A percentile compares a stretch with the other conserved stretches of the same genome.
Conservation (phyloP, 1,140 invertebrate species). For the Dendrolimus punctatus region DNA sequence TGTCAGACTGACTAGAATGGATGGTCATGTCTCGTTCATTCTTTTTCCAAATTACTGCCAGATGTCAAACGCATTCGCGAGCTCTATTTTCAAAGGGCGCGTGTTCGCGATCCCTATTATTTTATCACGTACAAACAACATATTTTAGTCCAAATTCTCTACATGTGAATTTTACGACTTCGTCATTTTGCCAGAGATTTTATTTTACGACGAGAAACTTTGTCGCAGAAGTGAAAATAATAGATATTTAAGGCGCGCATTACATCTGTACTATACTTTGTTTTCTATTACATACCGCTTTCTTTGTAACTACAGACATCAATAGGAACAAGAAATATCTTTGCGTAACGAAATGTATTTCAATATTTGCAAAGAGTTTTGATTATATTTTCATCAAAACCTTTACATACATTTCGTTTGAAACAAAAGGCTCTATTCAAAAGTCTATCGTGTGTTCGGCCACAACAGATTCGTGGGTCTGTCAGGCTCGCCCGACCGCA, state of each 20-base stretch:
- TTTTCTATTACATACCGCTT: neutral
- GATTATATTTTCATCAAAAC: constrained; percentile 19
- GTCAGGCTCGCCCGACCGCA: constrained; percentile 43
- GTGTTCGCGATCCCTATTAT: constrained; percentile 35
- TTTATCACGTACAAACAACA: constrained; percentile 42
- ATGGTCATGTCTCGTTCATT: constrained; percentile 27
- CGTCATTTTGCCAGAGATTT: constrained; percentile 13
- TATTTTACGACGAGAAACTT: constrained; percentile 8
- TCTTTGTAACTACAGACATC: too few relatives aligned
- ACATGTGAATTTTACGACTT: constrained; percentile 25
- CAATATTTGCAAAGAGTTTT: constrained; percentile 11
- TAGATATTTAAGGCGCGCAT: constrained; percentile 7
- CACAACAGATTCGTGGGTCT: constrained; percentile 47
- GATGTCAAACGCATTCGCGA: constrained; percentile 39
- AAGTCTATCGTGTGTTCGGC: constrained; percentile 41
- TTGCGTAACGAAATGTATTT: neutral
- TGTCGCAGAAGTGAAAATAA: constrained; percentile 4
- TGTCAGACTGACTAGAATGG: too few relatives aligned
- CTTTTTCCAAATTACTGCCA: constrained; percentile 30
- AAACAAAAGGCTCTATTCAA: constrained; percentile 42
- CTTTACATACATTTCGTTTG: constrained; percentile 17
- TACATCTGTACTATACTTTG: neutral
- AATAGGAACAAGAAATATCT: too few relatives aligned
- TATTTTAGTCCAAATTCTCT: constrained; percentile 28
- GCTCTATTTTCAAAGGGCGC: constrained; percentile 29